Percentiles rank a stretch among this genome's conserved stretches.
Evolutionary conservation across 2,113 vertebrate species (phyloP).

Genomic region (Hippocampus guttulatus): DNA sequence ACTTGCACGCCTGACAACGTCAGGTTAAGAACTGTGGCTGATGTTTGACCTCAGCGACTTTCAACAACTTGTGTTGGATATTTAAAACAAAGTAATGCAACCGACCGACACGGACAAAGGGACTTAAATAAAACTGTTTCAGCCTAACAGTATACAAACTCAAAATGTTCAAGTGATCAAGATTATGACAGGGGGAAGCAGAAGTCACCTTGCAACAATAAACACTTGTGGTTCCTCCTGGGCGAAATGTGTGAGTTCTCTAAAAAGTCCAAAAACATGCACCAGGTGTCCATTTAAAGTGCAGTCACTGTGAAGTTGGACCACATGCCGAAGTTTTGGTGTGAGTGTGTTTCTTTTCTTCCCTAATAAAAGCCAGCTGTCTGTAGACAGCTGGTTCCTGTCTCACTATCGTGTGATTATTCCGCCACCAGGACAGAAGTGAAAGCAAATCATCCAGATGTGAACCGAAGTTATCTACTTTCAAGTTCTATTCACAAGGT

Average conservation of each 20-base stretch:
- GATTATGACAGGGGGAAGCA: neutral
- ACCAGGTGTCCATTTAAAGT: neutral
- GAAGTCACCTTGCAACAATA: constrained; percentile 1
- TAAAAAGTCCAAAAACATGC: neutral
- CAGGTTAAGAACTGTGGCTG: neutral
- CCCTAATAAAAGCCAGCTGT: neutral
- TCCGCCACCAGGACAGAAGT: neutral
- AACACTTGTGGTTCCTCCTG: neutral
- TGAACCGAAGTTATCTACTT: neutral
- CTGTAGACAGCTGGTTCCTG: neutral
- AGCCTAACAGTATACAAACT: neutral
- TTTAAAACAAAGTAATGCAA: neutral
- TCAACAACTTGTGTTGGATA: neutral
- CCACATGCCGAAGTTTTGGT: neutral
- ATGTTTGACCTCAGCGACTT: neutral
- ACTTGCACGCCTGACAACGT: neutral
- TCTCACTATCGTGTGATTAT: neutral
- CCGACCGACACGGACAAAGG: neutral
- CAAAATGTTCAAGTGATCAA: neutral
- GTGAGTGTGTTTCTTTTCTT: neutral
- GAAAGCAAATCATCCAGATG: neutral
- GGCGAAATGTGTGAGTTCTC: neutral
- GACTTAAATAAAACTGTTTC: neutral
- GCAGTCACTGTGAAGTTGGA: neutral
- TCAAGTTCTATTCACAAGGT: neutral